Conservation (phyloP, 1,140 invertebrate species). For the Penaeus indicus region DNA sequence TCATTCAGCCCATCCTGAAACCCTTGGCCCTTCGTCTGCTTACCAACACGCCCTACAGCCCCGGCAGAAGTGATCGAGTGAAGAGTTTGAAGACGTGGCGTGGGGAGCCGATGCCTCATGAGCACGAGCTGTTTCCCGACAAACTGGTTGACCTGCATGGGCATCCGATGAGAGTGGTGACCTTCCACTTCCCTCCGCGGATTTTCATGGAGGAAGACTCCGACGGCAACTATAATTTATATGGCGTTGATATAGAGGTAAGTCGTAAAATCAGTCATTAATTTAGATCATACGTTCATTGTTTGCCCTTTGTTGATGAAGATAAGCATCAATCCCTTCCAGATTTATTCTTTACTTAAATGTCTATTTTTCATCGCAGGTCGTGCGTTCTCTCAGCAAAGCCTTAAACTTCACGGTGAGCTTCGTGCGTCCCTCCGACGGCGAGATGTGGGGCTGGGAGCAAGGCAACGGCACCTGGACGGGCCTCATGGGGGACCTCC, state of each 20-base stretch:
- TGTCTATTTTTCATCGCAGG: conserved; percentile 11
- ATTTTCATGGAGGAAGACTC: conserved; percentile 64
- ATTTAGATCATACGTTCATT: neutral
- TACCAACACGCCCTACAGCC: conserved; percentile 36
- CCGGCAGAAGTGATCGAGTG: neutral
- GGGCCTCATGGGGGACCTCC: conserved; percentile 68
- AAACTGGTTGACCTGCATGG: conserved; percentile 63
- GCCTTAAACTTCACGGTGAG: conserved; percentile 66
- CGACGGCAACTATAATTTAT: conserved; percentile 46
- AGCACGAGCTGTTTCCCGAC: conserved; percentile 39
- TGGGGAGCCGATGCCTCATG: neutral
- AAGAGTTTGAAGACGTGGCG: conserved; percentile 16
- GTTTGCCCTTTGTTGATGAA: neutral
- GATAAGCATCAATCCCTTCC: too few species aligned
- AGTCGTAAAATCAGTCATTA: neutral
- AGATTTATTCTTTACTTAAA: neutral
- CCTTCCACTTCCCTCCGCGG: conserved; percentile 68
- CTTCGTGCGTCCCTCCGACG: conserved; percentile 65
- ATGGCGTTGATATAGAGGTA: conserved; percentile 66
- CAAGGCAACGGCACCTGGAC: conserved; percentile 67
- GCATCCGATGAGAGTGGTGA: conserved; percentile 60
- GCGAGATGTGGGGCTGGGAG: conserved; percentile 67
- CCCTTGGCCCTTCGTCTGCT: neutral
- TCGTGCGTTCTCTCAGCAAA: conserved; percentile 34
- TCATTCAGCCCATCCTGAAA: neutral